phyloP scores from a whole-genome alignment of 1,140 invertebrate species.

The Caenorhabditis inopinata region DNA sequence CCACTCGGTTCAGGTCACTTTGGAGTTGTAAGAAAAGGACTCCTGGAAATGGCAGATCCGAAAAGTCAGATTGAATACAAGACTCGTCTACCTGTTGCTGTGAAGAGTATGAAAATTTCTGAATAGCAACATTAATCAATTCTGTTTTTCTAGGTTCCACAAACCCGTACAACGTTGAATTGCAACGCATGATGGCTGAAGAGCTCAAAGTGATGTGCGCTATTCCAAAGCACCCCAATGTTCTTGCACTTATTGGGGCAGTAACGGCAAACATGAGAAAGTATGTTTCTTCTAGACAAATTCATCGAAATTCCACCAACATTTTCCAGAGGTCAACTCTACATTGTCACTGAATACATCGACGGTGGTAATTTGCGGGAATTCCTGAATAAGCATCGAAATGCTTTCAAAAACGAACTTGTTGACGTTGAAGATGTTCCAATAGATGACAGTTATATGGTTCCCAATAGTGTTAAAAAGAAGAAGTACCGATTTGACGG shows the following conservation, averaged over 20 bases:
- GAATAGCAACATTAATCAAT: no score
- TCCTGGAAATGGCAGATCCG: not conserved
- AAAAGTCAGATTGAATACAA: not conserved
- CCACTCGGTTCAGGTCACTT: not conserved
- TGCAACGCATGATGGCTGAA: conserved; percentile 34
- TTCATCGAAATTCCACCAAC: not conserved
- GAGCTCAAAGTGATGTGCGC: conserved; percentile 44
- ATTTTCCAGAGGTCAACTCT: conserved; percentile 39
- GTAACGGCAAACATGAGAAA: conserved; percentile 40
- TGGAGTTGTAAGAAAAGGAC: not conserved
- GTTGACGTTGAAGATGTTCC: not conserved
- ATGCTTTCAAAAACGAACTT: conserved; percentile 30
- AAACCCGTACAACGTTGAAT: not conserved
- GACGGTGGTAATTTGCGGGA: conserved; percentile 29
- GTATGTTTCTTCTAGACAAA: not conserved
- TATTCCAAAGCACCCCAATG: conserved; percentile 40
- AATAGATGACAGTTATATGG: not conserved
- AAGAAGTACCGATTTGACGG: conserved; percentile 23
- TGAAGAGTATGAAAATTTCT: not conserved
- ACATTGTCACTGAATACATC: conserved; percentile 28
- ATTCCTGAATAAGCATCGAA: not conserved
- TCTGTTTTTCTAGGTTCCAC: not conserved
- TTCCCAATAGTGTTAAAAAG: not conserved
- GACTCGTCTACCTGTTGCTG: not conserved
- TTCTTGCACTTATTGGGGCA: conserved; percentile 38